A percentile compares a stretch with the other conserved stretches of the same genome.
Conservation (phyloP, 2,888 invertebrate species). For the Eilema sororculum region DNA sequence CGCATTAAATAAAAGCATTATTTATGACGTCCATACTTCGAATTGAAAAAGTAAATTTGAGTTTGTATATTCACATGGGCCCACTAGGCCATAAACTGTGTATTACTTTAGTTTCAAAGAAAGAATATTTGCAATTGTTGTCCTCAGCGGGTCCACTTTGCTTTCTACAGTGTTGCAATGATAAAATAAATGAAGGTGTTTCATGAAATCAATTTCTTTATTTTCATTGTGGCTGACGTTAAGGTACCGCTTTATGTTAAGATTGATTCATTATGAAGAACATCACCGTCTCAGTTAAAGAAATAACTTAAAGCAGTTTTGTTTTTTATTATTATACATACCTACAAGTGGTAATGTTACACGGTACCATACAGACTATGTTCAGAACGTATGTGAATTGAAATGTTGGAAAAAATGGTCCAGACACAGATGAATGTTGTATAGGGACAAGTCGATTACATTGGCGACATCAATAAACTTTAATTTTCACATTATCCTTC, state of each 20-base stretch:
- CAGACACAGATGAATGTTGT: slow-evolving; percentile 44
- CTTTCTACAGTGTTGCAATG: slow-evolving; percentile 23
- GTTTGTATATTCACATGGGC: slow-evolving; percentile 57
- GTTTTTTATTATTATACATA: slow-evolving; percentile 34
- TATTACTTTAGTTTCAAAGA: slow-evolving; percentile 60
- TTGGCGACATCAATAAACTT: slow-evolving; percentile 52
- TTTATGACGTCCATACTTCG: slow-evolving; percentile 73
- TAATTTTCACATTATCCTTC: slow-evolving; percentile 51
- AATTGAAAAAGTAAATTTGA: slow-evolving; percentile 73
- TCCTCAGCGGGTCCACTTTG: slow-evolving; percentile 19
- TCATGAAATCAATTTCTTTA: slow-evolving; percentile 28
- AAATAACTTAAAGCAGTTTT: slow-evolving; percentile 47
- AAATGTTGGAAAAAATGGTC: slow-evolving; percentile 52
- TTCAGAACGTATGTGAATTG: slow-evolving; percentile 40
- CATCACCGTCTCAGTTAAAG: slow-evolving; percentile 35
- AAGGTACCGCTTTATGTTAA: slow-evolving; percentile 28
- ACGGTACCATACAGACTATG: slow-evolving; percentile 36
- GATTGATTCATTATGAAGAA: slow-evolving; percentile 47
- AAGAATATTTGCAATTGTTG: slow-evolving; percentile 36
- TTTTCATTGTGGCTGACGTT: slow-evolving; percentile 25
- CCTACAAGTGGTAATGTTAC: slow-evolving; percentile 53
- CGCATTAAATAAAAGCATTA: slow-evolving; percentile 81
- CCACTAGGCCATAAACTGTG: slow-evolving; percentile 60
- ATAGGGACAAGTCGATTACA: slow-evolving; percentile 56
- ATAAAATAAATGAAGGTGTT: slow-evolving; percentile 21